phyloP scores from a whole-genome alignment of 2,113 vertebrate species.

The Brachyistius frenatus region DNA sequence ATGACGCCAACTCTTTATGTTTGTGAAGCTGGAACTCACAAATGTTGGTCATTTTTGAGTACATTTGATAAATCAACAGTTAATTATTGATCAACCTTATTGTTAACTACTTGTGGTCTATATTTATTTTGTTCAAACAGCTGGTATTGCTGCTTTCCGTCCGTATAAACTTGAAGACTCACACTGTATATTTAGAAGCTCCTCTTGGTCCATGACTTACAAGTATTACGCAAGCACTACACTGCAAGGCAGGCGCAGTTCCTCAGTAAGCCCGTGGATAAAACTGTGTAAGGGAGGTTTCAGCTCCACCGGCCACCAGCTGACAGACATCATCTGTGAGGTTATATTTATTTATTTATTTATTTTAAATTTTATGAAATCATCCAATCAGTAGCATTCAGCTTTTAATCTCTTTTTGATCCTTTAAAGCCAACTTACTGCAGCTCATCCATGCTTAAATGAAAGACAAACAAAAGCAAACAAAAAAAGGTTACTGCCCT shows the following conservation, averaged over 20 bases:
- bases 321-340: slow-evolving; percentile 22
- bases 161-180: slow-evolving; percentile 4
- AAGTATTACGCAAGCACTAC: slow-evolving; percentile 54
- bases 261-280: slow-evolving; percentile 15
- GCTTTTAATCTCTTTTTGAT: slow-evolving; percentile 55
- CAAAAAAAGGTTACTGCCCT: slow-evolving; percentile 2
- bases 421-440: slow-evolving; percentile 44
- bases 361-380: slow-evolving; percentile 27
- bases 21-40: too few relatives aligned
- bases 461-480: slow-evolving; percentile 29
- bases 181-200: slow-evolving; percentile 23
- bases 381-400: slow-evolving; percentile 27
- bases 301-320: slow-evolving; percentile 17
- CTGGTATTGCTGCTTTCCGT: background rate
- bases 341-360: slow-evolving; percentile 7
- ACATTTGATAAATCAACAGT: too few relatives aligned
- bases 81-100: too few relatives aligned
- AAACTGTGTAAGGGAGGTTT: slow-evolving; percentile 10
- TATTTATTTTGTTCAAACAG: background rate
- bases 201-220: slow-evolving; percentile 24
- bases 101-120: too few relatives aligned
- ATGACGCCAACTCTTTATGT: too few relatives aligned
- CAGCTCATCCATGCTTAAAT: slow-evolving; percentile 30
- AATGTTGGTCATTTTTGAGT: too few relatives aligned
- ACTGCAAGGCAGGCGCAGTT: slow-evolving; percentile 12